A percentile compares a stretch with the other conserved stretches of the same genome.
Evolutionary conservation across 2,797 vertebrate species (phyloP).

Genomic region (Rhincodon typus): DNA sequence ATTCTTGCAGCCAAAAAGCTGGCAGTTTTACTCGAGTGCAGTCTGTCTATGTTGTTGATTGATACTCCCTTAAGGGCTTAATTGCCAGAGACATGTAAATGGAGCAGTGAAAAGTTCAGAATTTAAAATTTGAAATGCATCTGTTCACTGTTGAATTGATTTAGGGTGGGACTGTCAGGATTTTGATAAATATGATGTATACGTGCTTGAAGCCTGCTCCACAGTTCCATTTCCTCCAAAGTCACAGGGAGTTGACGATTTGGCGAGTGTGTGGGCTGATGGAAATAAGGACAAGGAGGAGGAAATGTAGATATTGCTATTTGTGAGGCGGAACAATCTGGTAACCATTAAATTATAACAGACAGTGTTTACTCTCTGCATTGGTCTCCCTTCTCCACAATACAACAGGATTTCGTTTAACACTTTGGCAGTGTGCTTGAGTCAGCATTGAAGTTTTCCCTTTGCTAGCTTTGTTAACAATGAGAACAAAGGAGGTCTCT

Average conservation of each 20-base stretch:
- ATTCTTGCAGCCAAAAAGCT: background rate
- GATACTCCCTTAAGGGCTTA: background rate
- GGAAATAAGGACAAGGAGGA: too few species aligned
- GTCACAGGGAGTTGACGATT: background rate
- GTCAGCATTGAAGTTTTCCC: background rate
- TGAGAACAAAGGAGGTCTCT: background rate
- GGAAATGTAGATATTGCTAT: background rate
- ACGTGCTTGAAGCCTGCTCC: background rate
- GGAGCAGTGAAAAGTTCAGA: background rate
- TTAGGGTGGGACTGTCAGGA: background rate
- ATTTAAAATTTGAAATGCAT: background rate
- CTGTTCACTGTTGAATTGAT: slow-evolving; percentile 1
- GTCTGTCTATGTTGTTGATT: background rate
- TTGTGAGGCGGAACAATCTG: background rate
- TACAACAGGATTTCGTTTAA: background rate
- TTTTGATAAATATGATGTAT: background rate
- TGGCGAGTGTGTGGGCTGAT: background rate
- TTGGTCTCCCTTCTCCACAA: background rate
- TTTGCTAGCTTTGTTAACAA: background rate
- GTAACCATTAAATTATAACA: slow-evolving; percentile 3
- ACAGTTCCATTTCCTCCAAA: background rate
- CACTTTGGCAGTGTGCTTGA: background rate
- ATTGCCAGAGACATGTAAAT: background rate
- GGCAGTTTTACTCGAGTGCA: background rate
- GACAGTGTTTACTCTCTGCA: background rate